Base-by-base conservation (phyloP, 1,140 invertebrate species). In the Scaptomyza montana region DNA sequence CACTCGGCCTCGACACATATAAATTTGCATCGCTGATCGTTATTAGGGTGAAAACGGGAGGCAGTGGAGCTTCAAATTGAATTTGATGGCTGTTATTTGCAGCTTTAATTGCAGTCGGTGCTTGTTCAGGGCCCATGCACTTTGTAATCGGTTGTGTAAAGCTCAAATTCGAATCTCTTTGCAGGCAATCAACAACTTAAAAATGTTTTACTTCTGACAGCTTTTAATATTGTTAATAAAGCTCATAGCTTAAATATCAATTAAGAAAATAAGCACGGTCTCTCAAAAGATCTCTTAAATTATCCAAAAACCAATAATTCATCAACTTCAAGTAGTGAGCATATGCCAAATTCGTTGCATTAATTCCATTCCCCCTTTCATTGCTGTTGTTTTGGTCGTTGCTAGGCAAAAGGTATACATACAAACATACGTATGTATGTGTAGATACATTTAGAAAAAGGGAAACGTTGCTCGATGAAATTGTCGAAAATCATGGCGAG, bases 401-500 rank as follows among this genome's bases (percentile, higher is more conserved):
- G 39, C 25, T 45, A 47, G 28, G 21, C 49, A 7, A 30, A 16
- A 5, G n/a, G n/a, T 43, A 5, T 9, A 36, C 33, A 36, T 2
- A 36, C 7, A 36, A 36, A 36, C 4, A 33, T 33, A 33, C 1
- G 3, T 25, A 25, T 25, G 21, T 25, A 25, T 25, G 21, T 25
- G 2, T 25, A 25, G 2, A 25, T 25, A 36, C 53, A 49, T 49
- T 54, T 54, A 46, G 61, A 43, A 69, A 73, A 67, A 65, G 51
- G 79, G 77, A 86, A 86, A 67, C 73, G 65, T 55, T 65, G 57
- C 54, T 71, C 73, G 62, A 61, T 62, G 67, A 65, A 74, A 80
- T 74, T 76, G 78, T 76, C 57, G 69, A 64, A 80, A 80, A 78
- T 84, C 64, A 77, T 75, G 70, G 80, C 74, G 67, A 82, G 79